A percentile compares a stretch with the other conserved stretches of the same genome.
Conservation (phyloP, 64 coral and sea anemone species). For the Montipora foliosa region DNA sequence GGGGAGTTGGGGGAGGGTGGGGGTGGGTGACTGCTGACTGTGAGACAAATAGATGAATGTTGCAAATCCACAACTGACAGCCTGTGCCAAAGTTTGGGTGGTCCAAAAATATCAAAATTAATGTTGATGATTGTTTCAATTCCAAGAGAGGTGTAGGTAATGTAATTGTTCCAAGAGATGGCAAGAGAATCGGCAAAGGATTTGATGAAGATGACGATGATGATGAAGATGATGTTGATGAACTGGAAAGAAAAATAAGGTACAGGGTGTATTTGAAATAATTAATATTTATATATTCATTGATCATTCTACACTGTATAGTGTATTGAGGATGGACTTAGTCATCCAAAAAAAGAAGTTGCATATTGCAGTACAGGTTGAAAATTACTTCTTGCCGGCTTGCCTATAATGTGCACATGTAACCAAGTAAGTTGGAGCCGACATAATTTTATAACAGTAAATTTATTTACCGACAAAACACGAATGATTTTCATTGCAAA, state of each 20-base stretch:
- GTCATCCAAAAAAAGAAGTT: background rate
- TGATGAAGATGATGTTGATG: slow-evolving; percentile 88
- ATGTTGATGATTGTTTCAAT: background rate
- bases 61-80: too few species aligned
- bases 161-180: slow-evolving; percentile 33
- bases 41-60: too few species aligned
- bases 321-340: too few species aligned
- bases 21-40: too few species aligned
- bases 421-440: too few species aligned
- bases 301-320: too few species aligned
- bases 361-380: background rate
- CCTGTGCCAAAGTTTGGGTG: background rate
- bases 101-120: background rate
- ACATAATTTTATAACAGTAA: too few species aligned
- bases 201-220: slow-evolving; percentile 69
- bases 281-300: background rate
- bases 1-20: too few species aligned
- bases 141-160: background rate
- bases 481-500: too few species aligned
- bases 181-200: slow-evolving; percentile 45
- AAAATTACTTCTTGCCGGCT: background rate
- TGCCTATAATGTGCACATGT: too few species aligned
- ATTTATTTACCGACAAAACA: too few species aligned
- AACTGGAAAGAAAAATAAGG: slow-evolving; percentile 86
- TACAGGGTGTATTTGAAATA: background rate